Evolutionary conservation across 2,113 vertebrate species (phyloP).

Genomic region (Hippocampus mohnikei): DNA sequence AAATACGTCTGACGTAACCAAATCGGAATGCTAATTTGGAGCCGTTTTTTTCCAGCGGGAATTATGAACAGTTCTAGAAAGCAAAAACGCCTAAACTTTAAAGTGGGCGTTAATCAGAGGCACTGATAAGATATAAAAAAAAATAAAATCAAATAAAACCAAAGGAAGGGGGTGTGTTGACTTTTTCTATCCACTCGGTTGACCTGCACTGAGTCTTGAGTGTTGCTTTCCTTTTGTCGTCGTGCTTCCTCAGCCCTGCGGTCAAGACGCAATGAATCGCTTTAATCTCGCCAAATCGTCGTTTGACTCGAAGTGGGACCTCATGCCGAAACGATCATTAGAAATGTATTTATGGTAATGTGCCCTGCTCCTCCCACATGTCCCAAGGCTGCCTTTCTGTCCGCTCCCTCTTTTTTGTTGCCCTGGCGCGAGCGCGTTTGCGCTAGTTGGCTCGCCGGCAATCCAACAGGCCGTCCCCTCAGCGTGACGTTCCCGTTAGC

Average conservation of each 20-base stretch:
- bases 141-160: too few relatives aligned
- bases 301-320: not conserved
- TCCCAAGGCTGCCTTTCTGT: not conserved
- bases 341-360: not conserved
- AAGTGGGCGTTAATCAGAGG: too few relatives aligned
- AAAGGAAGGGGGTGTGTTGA: too few relatives aligned
- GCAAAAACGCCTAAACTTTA: too few relatives aligned
- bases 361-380: not conserved
- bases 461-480: not conserved
- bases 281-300: not conserved
- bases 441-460: not conserved
- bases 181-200: too few relatives aligned
- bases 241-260: not conserved
- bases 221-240: not conserved
- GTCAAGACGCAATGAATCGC: not conserved
- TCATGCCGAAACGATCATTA: not conserved
- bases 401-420: not conserved
- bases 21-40: too few relatives aligned
- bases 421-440: not conserved
- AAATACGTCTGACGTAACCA: too few relatives aligned
- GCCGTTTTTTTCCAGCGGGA: too few relatives aligned
- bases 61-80: too few relatives aligned
- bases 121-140: too few relatives aligned
- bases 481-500: not conserved
- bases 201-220: not conserved